Evolutionary conservation across 2,113 vertebrate genomes (phyloP), one percentile per base, ranked within the genome.

Genomic region (Protobothrops flavoviridis): DNA sequence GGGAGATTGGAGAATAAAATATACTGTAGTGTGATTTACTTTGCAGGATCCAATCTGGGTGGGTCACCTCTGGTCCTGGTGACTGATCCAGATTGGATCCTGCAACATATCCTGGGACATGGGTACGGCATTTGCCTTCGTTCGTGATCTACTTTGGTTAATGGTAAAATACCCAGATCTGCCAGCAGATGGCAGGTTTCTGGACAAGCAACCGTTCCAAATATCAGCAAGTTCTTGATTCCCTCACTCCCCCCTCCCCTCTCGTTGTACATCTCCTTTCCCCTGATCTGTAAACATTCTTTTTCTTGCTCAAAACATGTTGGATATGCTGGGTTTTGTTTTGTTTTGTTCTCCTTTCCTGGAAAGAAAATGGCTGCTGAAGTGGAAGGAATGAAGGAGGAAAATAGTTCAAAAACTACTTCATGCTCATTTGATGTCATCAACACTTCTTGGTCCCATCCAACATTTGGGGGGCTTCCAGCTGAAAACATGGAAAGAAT

Each of bases 101-200:
- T 50, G 8, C 48, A 50, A 50, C 8, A 10, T 50, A 50, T 50
- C 48, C 48, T 50, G 48, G 48, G 48, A 50, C 8, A 50, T 0
- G 48, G 1, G 48, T 1, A 50, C 48, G 8, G 26, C 12, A 12
- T 64, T 64, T 64, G 4, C 64, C 64, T n/a, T n/a, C 1, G 0
- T 69, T 69, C 12, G 2, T 64, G 13, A 53, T 64, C 33, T 87
- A 20, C 15, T 90, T 89, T 43, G 1, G 29, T 4, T 43, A 24
- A 85, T 53, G 81, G 3, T 17, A 88, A 94, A 93, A 59, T 24
- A 56, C 45, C 57, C 85, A 17, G 59, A 93, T 94, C 89, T 55
- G 20, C 64, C 92, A 93, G 92, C 91, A 94, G 94, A 74, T 96
- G 92, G 88, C 88, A 94, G 85, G 64, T 92, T 39, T 50, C 26